Percentiles rank a stretch among this genome's conserved stretches.
phyloP scores from a whole-genome alignment of 2,113 vertebrate species.

The Dipodomys stephensi region DNA sequence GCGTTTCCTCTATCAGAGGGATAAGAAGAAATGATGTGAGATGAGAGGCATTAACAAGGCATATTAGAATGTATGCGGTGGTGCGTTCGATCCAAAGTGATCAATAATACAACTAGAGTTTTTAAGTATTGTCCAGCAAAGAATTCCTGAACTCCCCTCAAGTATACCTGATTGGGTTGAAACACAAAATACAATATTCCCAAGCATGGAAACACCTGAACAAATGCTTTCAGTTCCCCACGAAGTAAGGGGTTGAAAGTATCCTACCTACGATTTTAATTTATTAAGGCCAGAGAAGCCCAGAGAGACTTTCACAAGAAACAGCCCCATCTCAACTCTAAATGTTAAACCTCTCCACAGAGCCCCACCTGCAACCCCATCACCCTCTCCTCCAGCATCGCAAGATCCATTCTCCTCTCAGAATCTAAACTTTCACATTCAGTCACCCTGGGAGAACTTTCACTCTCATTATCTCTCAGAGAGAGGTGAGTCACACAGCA shows the following conservation, averaged over 20 bases:
- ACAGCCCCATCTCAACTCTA: background rate
- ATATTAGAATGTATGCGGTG: background rate
- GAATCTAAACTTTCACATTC: constrained; percentile 75
- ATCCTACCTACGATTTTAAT: background rate
- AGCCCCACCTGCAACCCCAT: background rate
- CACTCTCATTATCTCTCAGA: constrained; percentile 72
- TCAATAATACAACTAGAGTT: background rate
- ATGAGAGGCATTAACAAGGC: background rate
- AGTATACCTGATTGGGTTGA: background rate
- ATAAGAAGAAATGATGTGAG: too few relatives aligned
- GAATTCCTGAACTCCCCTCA: background rate
- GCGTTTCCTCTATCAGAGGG: background rate
- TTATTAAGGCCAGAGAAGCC: background rate
- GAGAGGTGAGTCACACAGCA: constrained; percentile 60
- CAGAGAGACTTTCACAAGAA: background rate
- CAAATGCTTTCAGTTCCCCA: background rate
- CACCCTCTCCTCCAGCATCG: background rate
- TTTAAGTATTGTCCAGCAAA: background rate
- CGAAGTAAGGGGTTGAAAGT: background rate
- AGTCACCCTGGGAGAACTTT: constrained; percentile 75
- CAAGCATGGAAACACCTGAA: too few relatives aligned
- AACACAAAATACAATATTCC: background rate
- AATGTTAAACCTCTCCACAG: constrained; percentile 30
- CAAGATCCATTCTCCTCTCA: background rate
- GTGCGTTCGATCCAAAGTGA: background rate